Conservation (phyloP, 2,888 invertebrate genomes). For the Sipha maydis region DNA sequence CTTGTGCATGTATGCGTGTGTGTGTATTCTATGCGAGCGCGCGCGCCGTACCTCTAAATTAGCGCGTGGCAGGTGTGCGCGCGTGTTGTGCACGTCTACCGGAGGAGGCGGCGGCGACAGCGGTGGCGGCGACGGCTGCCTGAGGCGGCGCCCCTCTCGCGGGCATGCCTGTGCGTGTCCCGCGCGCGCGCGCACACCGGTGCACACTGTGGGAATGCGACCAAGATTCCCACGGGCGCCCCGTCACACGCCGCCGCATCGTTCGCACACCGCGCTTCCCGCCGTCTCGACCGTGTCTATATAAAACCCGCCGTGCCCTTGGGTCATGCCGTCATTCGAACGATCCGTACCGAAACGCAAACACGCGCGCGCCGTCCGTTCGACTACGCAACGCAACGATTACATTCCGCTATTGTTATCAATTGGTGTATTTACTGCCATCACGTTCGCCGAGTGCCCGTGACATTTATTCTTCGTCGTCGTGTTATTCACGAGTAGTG, state of each 20-base stretch:
- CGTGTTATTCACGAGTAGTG: neutral
- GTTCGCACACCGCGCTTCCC: slow-evolving; percentile 7
- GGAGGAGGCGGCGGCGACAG: slow-evolving; percentile 41
- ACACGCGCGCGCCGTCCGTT: slow-evolving; percentile 65
- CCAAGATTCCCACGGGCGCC: slow-evolving; percentile 62
- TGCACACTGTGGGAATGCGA: slow-evolving; percentile 61
- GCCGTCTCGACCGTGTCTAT: slow-evolving; percentile 12
- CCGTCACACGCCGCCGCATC: slow-evolving; percentile 51
- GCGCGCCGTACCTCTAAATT: slow-evolving; percentile 57
- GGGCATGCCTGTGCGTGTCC: slow-evolving; percentile 52
- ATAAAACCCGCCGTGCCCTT: slow-evolving; percentile 52
- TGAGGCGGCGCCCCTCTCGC: slow-evolving; percentile 56
- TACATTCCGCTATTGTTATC: too few relatives aligned
- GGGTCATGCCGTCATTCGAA: slow-evolving; percentile 54
- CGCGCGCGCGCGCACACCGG: slow-evolving; percentile 35
- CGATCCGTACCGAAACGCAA: slow-evolving; percentile 30
- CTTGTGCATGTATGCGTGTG: too few relatives aligned
- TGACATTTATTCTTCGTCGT: too few relatives aligned
- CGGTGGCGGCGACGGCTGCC: slow-evolving; percentile 21
- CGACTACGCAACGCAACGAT: too few relatives aligned
- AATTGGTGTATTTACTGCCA: neutral
- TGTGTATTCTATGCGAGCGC: slow-evolving; percentile 17
- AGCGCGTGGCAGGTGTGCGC: slow-evolving; percentile 62
- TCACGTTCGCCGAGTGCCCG: neutral
- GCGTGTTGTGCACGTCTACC: slow-evolving; percentile 58